A percentile compares a stretch with the other conserved stretches of the same genome.
phyloP scores from a whole-genome alignment of 1,140 invertebrate species.

The Neoseiulus cucumeris region DNA sequence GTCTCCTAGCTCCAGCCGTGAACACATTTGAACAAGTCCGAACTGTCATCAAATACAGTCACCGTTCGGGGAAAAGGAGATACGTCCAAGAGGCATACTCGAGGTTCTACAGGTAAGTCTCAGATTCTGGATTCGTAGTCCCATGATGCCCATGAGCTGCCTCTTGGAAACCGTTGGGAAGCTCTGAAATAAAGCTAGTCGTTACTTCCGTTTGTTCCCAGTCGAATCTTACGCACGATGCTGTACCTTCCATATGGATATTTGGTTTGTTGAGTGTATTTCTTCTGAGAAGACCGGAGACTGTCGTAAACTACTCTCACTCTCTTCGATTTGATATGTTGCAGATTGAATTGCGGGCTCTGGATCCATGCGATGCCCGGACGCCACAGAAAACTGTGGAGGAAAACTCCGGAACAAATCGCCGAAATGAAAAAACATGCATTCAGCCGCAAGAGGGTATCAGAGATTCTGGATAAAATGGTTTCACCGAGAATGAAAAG shows the following conservation, averaged over 20 bases:
- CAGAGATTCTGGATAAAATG: background rate
- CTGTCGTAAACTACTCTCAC: too few species aligned
- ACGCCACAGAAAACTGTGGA: background rate
- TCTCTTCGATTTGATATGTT: background rate
- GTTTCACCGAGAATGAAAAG: background rate
- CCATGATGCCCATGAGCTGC: too few species aligned
- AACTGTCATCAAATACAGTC: background rate
- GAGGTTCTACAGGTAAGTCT: background rate
- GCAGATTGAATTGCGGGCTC: constrained; percentile 3
- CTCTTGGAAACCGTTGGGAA: too few species aligned
- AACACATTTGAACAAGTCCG: background rate
- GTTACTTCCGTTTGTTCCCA: too few species aligned
- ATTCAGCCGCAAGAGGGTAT: background rate
- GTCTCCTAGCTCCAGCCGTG: background rate
- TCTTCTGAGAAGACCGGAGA: too few species aligned
- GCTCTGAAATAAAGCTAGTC: too few species aligned
- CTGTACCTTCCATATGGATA: too few species aligned
- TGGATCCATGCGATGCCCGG: background rate
- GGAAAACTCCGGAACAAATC: background rate
- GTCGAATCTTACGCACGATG: too few species aligned
- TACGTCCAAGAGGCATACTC: background rate
- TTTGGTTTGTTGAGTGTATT: too few species aligned
- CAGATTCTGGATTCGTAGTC: too few species aligned
- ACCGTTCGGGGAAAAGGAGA: background rate
- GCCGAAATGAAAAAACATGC: background rate